Conservation (phyloP, 1,140 invertebrate genomes). For the Aplysia californica region DNA sequence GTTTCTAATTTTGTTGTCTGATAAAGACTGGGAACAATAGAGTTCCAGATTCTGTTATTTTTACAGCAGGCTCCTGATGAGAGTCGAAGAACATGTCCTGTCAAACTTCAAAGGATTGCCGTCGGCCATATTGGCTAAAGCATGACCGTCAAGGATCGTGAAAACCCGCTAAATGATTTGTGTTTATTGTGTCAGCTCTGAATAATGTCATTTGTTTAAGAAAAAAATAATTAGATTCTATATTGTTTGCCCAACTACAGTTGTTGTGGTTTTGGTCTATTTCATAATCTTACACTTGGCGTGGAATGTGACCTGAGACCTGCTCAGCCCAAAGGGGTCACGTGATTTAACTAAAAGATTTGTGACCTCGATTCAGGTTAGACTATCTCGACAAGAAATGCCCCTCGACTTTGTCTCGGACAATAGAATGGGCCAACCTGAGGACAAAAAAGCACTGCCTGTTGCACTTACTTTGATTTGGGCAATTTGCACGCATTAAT, state of each 20-base stretch:
- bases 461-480: not conserved
- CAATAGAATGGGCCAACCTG: not conserved
- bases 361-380: slow-evolving; percentile 10
- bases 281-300: not conserved
- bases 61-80: not conserved
- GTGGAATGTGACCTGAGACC: not conserved
- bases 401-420: not conserved
- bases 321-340: not conserved
- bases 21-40: no score
- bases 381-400: not conserved
- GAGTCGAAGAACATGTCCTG: no score
- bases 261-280: no score
- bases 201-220: no score
- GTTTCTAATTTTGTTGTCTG: no score
- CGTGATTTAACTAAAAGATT: not conserved
- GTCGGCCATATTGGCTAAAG: slow-evolving; percentile 23
- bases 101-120: slow-evolving; percentile 23
- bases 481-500: not conserved
- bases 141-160: slow-evolving; percentile 9
- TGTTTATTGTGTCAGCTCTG: no score
- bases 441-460: not conserved
- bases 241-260: no score
- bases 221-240: no score
- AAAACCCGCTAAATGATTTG: not conserved
- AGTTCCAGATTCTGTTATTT: no score